Percentiles rank a stretch among this genome's conserved stretches.
These are phyloP conservation scores for Orientallactaga bullata DNA, from an alignment of 2,113 vertebrate species.

Conservation along the genomic window DNA sequence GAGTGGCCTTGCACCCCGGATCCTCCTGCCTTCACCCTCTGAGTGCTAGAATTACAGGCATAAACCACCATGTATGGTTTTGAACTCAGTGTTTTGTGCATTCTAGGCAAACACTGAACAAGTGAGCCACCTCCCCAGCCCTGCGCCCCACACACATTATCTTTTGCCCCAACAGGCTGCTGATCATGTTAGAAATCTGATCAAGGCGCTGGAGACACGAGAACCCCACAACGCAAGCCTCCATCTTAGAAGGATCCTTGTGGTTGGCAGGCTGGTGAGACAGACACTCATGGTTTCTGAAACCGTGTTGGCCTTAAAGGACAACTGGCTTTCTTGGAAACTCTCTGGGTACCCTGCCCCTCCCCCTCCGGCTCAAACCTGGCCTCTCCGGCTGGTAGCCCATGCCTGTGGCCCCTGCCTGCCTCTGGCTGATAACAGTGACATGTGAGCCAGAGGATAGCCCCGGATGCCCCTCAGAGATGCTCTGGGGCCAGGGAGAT, in stretches of 20 bases:
- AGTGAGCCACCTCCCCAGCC: neutral
- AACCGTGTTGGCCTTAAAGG: neutral
- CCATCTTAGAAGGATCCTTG: slow-evolving; percentile 84
- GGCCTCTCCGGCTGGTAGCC: neutral
- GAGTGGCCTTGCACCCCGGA: neutral
- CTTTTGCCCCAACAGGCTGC: slow-evolving; percentile 80
- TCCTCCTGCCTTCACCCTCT: neutral
- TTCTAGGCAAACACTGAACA: neutral
- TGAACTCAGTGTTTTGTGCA: neutral
- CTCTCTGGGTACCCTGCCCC: neutral
- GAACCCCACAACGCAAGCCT: slow-evolving; percentile 87
- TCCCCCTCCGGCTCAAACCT: neutral
- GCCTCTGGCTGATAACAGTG: neutral
- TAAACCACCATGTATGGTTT: too few species aligned
- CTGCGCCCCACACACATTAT: neutral
- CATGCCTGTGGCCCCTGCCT: neutral
- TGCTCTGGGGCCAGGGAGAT: neutral
- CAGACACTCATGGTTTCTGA: neutral
- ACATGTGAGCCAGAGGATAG: neutral
- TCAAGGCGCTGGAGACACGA: slow-evolving; percentile 82
- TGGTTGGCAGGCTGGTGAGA: slow-evolving; percentile 86
- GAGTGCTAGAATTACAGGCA: neutral
- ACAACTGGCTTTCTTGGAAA: neutral
- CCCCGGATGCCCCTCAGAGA: neutral
- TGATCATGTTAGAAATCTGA: slow-evolving; percentile 80